phyloP scores from a whole-genome alignment of 2,113 vertebrate genomes.

The Callipepla californica region DNA sequence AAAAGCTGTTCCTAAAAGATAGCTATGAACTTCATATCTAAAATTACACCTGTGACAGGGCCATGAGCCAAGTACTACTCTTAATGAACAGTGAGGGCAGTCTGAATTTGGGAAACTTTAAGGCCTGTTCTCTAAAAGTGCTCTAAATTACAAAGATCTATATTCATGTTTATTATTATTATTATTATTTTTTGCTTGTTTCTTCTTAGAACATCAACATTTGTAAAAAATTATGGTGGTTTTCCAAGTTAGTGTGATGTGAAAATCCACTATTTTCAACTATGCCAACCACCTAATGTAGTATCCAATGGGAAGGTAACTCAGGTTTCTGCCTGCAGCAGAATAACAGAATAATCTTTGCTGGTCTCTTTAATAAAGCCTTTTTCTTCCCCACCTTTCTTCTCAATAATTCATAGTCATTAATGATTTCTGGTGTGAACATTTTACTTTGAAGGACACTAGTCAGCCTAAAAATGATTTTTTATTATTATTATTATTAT shows the following conservation, averaged over 20 bases:
- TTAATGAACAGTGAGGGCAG: rapidly evolving
- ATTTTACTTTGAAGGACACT: neutral
- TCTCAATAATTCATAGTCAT: neutral
- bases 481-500: neutral
- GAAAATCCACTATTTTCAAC: neutral
- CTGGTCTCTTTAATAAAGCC: neutral
- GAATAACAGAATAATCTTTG: neutral
- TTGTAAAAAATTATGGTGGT: neutral
- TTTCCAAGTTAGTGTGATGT: neutral
- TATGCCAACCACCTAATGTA: neutral
- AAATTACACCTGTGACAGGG: neutral
- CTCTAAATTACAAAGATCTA: neutral
- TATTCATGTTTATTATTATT: too few species aligned
- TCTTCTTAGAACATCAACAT: neutral
- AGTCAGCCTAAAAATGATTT: neutral
- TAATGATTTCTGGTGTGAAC: neutral
- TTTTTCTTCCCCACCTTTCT: neutral
- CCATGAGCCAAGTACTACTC: neutral
- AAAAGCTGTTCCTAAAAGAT: neutral
- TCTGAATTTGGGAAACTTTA: neutral
- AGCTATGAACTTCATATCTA: neutral
- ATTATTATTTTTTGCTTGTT: too few species aligned
- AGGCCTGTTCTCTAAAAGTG: neutral
- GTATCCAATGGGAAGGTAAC: neutral
- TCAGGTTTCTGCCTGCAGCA: neutral